These are phyloP conservation scores for Drosophila lowei DNA, from an alignment of 1,140 invertebrate species.

Conservation along the genomic window DNA sequence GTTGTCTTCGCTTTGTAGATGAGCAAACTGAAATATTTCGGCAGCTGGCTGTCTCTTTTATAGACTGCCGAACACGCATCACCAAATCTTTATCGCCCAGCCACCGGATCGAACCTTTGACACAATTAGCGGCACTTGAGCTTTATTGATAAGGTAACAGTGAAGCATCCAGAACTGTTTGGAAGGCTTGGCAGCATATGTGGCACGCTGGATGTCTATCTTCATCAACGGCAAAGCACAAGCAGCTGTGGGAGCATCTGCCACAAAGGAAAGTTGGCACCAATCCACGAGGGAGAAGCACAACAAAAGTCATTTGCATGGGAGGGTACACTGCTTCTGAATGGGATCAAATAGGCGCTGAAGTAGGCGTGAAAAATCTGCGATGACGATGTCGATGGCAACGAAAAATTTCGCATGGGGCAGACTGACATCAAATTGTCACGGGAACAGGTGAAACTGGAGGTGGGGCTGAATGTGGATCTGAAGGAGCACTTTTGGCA, in stretches of 20 bases:
- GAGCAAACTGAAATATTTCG: slow-evolving; percentile 53
- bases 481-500: slow-evolving; percentile 34
- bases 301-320: slow-evolving; percentile 62
- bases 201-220: slow-evolving; percentile 40
- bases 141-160: slow-evolving; percentile 54
- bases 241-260: not conserved
- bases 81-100: slow-evolving; percentile 19
- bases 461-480: slow-evolving; percentile 13
- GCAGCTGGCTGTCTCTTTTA: slow-evolving; percentile 51
- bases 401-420: slow-evolving; percentile 57
- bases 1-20: slow-evolving; percentile 23
- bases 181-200: slow-evolving; percentile 64
- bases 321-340: not conserved
- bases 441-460: slow-evolving; percentile 6
- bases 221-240: slow-evolving; percentile 11
- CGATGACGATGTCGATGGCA: slow-evolving; percentile 32
- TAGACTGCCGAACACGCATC: slow-evolving; percentile 28
- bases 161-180: slow-evolving; percentile 13
- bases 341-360: slow-evolving; percentile 25
- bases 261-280: slow-evolving; percentile 42
- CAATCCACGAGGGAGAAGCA: slow-evolving; percentile 30
- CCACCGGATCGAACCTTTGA: slow-evolving; percentile 53
- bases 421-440: slow-evolving; percentile 60
- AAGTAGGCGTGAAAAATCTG: slow-evolving; percentile 69
- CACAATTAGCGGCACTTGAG: slow-evolving; percentile 61